phyloP scores from a whole-genome alignment of 2,797 vertebrate genomes.

The Dermochelys coriacea region DNA sequence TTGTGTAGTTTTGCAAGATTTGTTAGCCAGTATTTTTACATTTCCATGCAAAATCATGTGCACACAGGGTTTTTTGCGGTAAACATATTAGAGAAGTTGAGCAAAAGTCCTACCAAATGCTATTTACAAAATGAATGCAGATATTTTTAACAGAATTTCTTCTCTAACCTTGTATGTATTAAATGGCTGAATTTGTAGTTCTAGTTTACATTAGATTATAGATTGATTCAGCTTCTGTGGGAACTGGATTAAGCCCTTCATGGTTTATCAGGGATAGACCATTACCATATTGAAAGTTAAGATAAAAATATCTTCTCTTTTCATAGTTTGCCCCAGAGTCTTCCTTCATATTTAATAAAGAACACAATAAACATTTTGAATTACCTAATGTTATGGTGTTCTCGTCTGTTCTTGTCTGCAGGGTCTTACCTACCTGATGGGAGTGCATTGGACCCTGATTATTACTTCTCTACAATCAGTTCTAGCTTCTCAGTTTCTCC shows the following conservation, averaged over 20 bases:
- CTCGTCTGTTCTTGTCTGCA: slow-evolving; percentile 9
- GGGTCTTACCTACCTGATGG: slow-evolving; percentile 94
- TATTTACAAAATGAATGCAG: not conserved
- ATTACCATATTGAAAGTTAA: not conserved
- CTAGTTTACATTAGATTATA: not conserved
- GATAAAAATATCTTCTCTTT: not conserved
- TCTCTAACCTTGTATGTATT: not conserved
- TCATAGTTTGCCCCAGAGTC: not conserved
- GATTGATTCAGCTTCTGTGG: not conserved
- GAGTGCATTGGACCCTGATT: slow-evolving; percentile 91
- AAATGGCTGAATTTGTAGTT: not conserved
- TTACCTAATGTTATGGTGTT: not conserved
- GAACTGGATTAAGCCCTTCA: not conserved
- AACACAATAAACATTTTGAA: not conserved
- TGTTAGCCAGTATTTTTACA: not conserved
- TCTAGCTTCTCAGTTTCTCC: slow-evolving; percentile 98
- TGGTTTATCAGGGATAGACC: not conserved
- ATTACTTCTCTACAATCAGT: slow-evolving; percentile 96
- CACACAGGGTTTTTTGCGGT: not conserved
- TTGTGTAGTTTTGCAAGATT: not conserved
- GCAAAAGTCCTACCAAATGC: not conserved
- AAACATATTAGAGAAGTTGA: not conserved
- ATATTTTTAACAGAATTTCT: not conserved
- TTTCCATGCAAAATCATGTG: not conserved
- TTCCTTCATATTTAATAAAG: not conserved